Percentiles rank a stretch among this genome's conserved stretches.
Conservation (phyloP, 1,140 invertebrate genomes). For the Heterodera carotae region DNA sequence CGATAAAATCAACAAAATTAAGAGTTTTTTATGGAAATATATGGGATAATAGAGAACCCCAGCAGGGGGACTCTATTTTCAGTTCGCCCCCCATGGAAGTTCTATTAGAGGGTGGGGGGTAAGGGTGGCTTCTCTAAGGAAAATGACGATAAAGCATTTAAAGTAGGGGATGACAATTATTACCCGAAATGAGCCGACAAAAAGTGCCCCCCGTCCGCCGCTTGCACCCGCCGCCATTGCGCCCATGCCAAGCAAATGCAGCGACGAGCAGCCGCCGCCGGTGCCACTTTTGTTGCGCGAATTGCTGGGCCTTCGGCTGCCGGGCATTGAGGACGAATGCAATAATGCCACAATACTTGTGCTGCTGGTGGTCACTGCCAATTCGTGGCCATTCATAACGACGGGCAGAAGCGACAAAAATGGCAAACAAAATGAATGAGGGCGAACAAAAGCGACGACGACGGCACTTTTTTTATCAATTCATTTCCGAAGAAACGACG, state of each 20-base stretch:
- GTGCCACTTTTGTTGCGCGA: slow-evolving; percentile 12
- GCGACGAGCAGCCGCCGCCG: neutral
- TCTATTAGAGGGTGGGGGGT: too few relatives aligned
- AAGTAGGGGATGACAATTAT: too few relatives aligned
- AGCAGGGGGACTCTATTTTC: too few relatives aligned
- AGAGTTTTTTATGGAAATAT: too few relatives aligned
- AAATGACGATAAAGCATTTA: too few relatives aligned
- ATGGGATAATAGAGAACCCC: too few relatives aligned
- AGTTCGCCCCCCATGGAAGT: too few relatives aligned
- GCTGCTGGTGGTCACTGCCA: neutral
- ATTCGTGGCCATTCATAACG: slow-evolving; percentile 3
- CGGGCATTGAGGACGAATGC: neutral
- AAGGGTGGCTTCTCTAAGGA: too few relatives aligned
- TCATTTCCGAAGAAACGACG: neutral
- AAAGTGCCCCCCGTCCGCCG: slow-evolving; percentile 16
- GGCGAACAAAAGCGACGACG: neutral
- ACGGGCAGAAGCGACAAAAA: neutral
- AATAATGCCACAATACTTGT: neutral
- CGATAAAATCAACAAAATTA: too few relatives aligned
- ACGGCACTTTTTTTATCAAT: neutral
- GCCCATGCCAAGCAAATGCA: slow-evolving; percentile 1
- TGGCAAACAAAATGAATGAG: neutral
- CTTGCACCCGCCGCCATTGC: slow-evolving; percentile 14
- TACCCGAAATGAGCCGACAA: slow-evolving; percentile 25
- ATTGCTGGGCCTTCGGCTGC: slow-evolving; percentile 18